Conservation (phyloP, 2,888 invertebrate species). For the Pollenia amentaria region DNA sequence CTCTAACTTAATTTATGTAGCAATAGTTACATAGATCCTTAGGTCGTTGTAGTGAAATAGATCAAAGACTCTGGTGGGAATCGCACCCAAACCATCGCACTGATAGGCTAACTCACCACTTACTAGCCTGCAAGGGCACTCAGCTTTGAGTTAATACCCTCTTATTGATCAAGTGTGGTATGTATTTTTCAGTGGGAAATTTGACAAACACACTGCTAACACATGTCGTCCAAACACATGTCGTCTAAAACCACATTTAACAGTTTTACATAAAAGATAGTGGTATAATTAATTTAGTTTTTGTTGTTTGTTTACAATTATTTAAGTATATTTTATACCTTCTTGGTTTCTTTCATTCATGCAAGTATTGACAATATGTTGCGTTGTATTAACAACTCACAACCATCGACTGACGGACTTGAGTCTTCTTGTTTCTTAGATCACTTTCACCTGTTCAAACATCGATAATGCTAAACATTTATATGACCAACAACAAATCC, state of each 20-base stretch:
- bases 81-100: too few relatives aligned
- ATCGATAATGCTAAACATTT: constrained; percentile 14
- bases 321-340: background rate
- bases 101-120: too few relatives aligned
- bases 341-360: background rate
- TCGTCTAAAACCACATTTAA: background rate
- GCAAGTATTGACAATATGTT: background rate
- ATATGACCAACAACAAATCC: background rate
- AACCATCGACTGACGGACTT: background rate
- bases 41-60: too few relatives aligned
- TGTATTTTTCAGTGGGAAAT: too few relatives aligned
- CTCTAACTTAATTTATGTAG: too few relatives aligned
- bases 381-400: background rate
- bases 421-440: constrained; percentile 9
- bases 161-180: too few relatives aligned
- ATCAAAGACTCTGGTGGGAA: too few relatives aligned
- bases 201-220: too few relatives aligned
- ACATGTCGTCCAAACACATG: too few relatives aligned
- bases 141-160: too few relatives aligned
- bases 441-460: constrained; percentile 69
- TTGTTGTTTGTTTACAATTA: background rate
- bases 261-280: background rate
- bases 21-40: too few relatives aligned
- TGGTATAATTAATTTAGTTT: background rate
- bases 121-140: too few relatives aligned